Evolutionary conservation across 2,113 vertebrate species (phyloP), one percentile per base, ranked within the genome.

Genomic region (Myotis davidii): DNA sequence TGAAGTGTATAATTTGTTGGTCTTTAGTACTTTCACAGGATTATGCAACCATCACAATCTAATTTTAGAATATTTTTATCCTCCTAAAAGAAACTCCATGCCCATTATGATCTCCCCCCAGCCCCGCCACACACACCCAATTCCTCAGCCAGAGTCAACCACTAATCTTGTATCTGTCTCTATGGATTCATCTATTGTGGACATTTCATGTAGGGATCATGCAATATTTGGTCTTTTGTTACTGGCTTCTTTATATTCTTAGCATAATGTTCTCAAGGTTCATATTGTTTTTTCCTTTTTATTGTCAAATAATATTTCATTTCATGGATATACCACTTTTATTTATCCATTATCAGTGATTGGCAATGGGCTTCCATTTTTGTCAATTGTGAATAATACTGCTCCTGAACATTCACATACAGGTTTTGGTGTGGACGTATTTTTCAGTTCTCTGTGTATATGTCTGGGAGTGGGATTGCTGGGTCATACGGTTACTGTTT

Each of bases 231-330:
- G 52, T 54, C 45, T 93, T 85, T 88, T 84, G 45, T 72, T 48
- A 77, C 50, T 54, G 52, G 29, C 45, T 73, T 82, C 50, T 93
- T 59, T 70, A 21, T 77, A 77, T 32, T 29, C 83, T 83, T 88
- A 34, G 34, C 61, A 84, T 72, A 67, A 27, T 45, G 23, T 52
- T 92, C 48, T 89, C 42, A 72, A 84, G 70, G 12, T 76, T 59
- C 64, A 54, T 50, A 54, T n/a, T n/a, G 3, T 50, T 59, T 74
- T 74, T 52, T 93, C 69, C 17, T 87, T 77, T 54, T 74, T 59
- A 84, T 61, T 50, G 64, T 67, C n/a, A 78, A 72, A 76, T 93
- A 86, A 85, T 79, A 73, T 61, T 91, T 34, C 81, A 78, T 27
- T 90, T 76, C 61, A 54, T 65, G 54, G 74, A 21, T 54, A 81